phyloP scores from a whole-genome alignment of 1,140 invertebrate species.

The Trichogramma pretiosum region DNA sequence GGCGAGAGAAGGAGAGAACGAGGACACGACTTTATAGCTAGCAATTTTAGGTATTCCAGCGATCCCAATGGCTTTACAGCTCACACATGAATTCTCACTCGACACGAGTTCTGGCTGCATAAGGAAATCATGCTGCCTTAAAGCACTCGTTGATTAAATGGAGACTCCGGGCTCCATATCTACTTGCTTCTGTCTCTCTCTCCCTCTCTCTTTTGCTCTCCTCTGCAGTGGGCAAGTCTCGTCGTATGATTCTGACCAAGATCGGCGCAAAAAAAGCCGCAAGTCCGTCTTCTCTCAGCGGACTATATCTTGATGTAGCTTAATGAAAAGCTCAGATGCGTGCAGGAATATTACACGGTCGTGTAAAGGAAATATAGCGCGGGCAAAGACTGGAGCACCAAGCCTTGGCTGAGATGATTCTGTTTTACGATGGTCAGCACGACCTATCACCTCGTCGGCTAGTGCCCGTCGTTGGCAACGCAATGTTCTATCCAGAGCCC shows the following conservation, averaged over 20 bases:
- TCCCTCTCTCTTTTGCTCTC: too few species aligned
- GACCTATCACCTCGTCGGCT: too few species aligned
- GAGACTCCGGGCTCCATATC: neutral
- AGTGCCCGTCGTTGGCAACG: too few species aligned
- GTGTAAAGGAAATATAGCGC: too few species aligned
- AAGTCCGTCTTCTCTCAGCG: neutral
- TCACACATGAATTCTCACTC: neutral
- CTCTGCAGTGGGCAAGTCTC: too few species aligned
- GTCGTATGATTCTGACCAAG: too few species aligned
- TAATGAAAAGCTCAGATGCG: slow-evolving; percentile 11
- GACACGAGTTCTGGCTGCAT: neutral
- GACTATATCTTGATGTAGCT: neutral
- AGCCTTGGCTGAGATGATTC: too few species aligned
- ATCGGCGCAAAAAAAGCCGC: slow-evolving; percentile 7
- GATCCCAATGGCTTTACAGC: neutral
- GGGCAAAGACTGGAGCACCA: too few species aligned
- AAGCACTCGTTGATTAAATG: slow-evolving; percentile 9
- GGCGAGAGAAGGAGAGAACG: neutral
- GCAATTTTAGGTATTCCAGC: slow-evolving; percentile 6
- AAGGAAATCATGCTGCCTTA: neutral
- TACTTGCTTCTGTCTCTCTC: too few species aligned
- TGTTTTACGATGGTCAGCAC: too few species aligned
- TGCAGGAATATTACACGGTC: slow-evolving; percentile 6
- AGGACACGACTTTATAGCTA: neutral
- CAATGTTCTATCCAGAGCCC: too few species aligned